Evolutionary conservation across 2,888 invertebrate species (phyloP), one percentile per base, ranked within the genome.

Genomic region (Nymphalis polychloros): DNA sequence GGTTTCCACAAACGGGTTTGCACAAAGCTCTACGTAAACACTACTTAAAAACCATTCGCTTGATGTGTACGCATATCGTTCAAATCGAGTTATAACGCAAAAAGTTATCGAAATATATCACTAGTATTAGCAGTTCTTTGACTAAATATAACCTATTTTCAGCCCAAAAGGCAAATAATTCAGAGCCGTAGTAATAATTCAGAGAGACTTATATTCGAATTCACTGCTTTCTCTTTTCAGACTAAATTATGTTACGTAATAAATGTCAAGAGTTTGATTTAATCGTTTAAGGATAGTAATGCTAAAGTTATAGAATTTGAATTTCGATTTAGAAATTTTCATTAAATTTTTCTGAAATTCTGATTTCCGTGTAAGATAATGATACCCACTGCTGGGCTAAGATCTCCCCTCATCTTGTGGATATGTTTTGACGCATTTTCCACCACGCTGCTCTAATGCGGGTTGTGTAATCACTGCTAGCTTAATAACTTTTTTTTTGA

Each of bases 31-130:
- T 48, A 48, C 48, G n/a, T 23, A 23, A n/a, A n/a, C n/a, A 48
- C 10, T 13, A 13, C 19, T 19, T 17, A 49, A 49, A 49, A 49
- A 19, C 19, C 13, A 41, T 41, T 41, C 13, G 13, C 41, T 13
- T 16, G 23, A 13, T 53, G 0, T 52, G 52, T 46, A 63, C 53
- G n/a, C 41, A 13, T 55, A 64, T 55, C 47, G 31, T 47, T 64
- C 47, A 48, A 46, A 31, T 57, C 27, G 48, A 57, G 31, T 20
- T n/a, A 17, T 59, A 59, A 50, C 13, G 20, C 41, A 59, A 23
- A 57, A 59, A 64, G 49, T 50, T 59, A 53, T 63, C 59, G 50
- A 27, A 16, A 64, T 50, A 59, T 64, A 50, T 64, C 48, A 35
- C 48, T 35, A 20, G 41, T 49, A 27, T 31, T 59, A 63, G 50